A percentile compares a stretch with the other conserved stretches of the same genome.
These are phyloP conservation scores for Yoshiicerus persimilis DNA, from an alignment of 1,140 invertebrate genomes.

Conservation along the genomic window DNA sequence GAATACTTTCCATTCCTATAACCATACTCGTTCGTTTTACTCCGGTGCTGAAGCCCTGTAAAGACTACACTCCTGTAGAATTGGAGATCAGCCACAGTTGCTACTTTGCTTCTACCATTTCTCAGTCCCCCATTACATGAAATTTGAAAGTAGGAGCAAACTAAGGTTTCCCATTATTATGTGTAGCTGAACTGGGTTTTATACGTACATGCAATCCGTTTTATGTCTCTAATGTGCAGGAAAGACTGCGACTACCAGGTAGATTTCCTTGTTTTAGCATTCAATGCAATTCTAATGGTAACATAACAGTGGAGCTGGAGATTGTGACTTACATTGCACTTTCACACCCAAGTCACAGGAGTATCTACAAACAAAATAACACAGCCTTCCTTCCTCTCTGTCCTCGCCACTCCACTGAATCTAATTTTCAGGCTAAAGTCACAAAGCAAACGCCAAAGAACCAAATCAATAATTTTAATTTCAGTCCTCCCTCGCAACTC, in stretches of 20 bases:
- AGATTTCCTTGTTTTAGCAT: not conserved
- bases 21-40: not conserved
- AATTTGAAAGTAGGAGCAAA: too few relatives aligned
- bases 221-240: too few relatives aligned
- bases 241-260: too few relatives aligned
- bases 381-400: not conserved
- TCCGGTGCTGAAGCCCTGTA: too few relatives aligned
- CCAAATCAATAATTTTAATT: constrained; percentile 14
- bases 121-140: too few relatives aligned
- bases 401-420: too few relatives aligned
- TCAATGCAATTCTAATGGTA: not conserved
- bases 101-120: too few relatives aligned
- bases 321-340: not conserved
- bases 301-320: not conserved
- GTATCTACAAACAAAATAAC: not conserved
- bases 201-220: too few relatives aligned
- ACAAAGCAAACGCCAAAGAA: not conserved
- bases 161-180: too few relatives aligned
- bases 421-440: not conserved
- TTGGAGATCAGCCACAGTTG: too few relatives aligned
- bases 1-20: not conserved
- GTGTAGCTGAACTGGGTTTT: too few relatives aligned
- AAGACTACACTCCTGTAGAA: too few relatives aligned
- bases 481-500: not conserved
- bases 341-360: not conserved